Base-by-base conservation (phyloP, 2,113 vertebrate species). In the Sardina pilchardus region DNA sequence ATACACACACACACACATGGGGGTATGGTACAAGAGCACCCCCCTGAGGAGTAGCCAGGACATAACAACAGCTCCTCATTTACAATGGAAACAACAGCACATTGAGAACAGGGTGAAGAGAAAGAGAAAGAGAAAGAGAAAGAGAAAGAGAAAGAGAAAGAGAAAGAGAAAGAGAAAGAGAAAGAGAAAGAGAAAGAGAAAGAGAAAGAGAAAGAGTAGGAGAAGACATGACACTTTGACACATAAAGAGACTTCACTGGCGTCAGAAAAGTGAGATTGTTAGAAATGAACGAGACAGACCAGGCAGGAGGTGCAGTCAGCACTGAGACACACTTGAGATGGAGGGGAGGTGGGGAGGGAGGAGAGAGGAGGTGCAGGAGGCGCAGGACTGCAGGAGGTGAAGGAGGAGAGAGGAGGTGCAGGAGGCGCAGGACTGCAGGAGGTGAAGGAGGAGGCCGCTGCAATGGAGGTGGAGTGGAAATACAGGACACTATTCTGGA, bases 311-410 rank as follows among this genome's bases (percentile, higher is more conserved):
- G n/a, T 34, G 6, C 19, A 4, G n/a, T 4, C 24, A 26, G 19
- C 24, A 47, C 24, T 8, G n/a, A 63, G 3, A 63, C 59, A 19
- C 59, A 8, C 59, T 3, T 2, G 39, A 83, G 78, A 84, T 39
- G n/a, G 21, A 47, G 81, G 34, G 81, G 30, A 81, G 80, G 59
- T 17, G n/a, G 19, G 39, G 81, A 36, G 67, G 30, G 17, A 63
- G 34, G 84, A 47, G 43, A 36, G 59, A 42, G 43, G 48, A 82
- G 8, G 24, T 42, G 19, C n/a, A 48, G 30, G 14, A 47, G 82
- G 71, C 17, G 24, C 82, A 82, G 78, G n/a, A n/a, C n/a, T n/a
- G n/a, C n/a, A 43, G 78, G 47, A 84, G n/a, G n/a, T 1, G 59
- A 9, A 10, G 24, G 63, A 71, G 63, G 26, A 8, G 26, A n/a